Conservation (phyloP, 2,888 invertebrate species). For the Taphrorychus bicolor region DNA sequence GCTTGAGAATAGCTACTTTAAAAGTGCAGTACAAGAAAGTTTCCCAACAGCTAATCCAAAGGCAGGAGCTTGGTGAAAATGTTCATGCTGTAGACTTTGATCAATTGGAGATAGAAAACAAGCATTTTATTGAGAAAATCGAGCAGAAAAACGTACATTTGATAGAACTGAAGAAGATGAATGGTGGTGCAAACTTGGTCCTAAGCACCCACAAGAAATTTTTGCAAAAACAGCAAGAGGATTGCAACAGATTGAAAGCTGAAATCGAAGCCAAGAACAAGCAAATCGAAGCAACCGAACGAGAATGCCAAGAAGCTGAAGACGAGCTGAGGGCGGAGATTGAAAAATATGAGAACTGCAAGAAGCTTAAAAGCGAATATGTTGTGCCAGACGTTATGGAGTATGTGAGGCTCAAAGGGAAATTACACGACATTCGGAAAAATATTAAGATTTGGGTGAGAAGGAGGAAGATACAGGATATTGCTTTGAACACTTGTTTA, state of each 20-base stretch:
- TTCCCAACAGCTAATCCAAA: conserved; percentile 63
- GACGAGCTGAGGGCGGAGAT: conserved; percentile 59
- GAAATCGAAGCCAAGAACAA: conserved; percentile 59
- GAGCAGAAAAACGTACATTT: conserved; percentile 65
- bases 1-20: conserved; percentile 65
- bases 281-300: conserved; percentile 59
- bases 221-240: conserved; percentile 63
- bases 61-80: conserved; percentile 66
- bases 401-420: conserved; percentile 64
- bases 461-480: conserved; percentile 50
- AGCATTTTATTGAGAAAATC: conserved; percentile 62
- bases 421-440: conserved; percentile 49
- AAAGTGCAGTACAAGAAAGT: conserved; percentile 65
- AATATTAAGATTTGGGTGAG: conserved; percentile 50
- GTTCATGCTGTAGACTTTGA: conserved; percentile 70
- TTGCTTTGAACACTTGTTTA: conserved; percentile 50
- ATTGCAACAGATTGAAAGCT: conserved; percentile 59
- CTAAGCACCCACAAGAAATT: conserved; percentile 66
- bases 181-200: conserved; percentile 64
- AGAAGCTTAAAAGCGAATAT: conserved; percentile 55
- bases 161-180: conserved; percentile 66
- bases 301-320: conserved; percentile 58
- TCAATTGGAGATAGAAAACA: conserved; percentile 68
- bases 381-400: conserved; percentile 66
- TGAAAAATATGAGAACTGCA: conserved; percentile 50